Evolutionary conservation across 2,888 invertebrate species (phyloP).

Genomic region (Netelia virgata): DNA sequence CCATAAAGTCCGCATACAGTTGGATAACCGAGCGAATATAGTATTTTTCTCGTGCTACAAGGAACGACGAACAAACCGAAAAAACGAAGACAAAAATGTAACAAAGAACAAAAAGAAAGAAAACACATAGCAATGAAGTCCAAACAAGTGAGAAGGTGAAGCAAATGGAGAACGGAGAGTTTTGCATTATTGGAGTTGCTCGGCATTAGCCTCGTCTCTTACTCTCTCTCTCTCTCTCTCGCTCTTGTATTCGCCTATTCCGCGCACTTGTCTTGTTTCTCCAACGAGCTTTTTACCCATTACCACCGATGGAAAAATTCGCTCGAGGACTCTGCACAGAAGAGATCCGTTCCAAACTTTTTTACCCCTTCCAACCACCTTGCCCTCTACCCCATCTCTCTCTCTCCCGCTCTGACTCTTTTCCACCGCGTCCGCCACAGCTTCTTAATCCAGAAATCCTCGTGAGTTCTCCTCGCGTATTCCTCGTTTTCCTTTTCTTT

Average conservation of each 20-base stretch:
- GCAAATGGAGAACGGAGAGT: slow-evolving; percentile 50
- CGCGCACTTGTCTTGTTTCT: slow-evolving; percentile 47
- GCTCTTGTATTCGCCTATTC: slow-evolving; percentile 32
- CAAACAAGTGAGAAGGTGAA: slow-evolving; percentile 43
- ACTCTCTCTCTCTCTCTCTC: slow-evolving; percentile 5
- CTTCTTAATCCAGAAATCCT: slow-evolving; percentile 68
- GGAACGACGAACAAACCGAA: not conserved
- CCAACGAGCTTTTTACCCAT: slow-evolving; percentile 59
- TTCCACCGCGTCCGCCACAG: slow-evolving; percentile 48
- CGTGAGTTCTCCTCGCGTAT: slow-evolving; percentile 58
- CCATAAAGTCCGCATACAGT: slow-evolving; percentile 29
- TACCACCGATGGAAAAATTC: slow-evolving; percentile 66
- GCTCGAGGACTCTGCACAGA: slow-evolving; percentile 44
- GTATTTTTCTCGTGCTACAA: not conserved
- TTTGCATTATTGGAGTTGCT: slow-evolving; percentile 61
- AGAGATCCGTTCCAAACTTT: slow-evolving; percentile 22
- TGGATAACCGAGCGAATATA: not conserved
- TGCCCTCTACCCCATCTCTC: slow-evolving; percentile 48
- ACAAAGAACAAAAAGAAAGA: not conserved
- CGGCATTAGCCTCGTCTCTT: slow-evolving; percentile 47
- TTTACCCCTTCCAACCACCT: not conserved
- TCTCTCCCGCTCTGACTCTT: slow-evolving; percentile 32
- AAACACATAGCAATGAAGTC: not conserved
- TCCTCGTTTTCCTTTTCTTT: slow-evolving; percentile 33
- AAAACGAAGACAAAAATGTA: not conserved